A percentile compares a stretch with the other conserved stretches of the same genome.
phyloP scores from a whole-genome alignment of 2,797 vertebrate species.

The Thaleichthys pacificus region DNA sequence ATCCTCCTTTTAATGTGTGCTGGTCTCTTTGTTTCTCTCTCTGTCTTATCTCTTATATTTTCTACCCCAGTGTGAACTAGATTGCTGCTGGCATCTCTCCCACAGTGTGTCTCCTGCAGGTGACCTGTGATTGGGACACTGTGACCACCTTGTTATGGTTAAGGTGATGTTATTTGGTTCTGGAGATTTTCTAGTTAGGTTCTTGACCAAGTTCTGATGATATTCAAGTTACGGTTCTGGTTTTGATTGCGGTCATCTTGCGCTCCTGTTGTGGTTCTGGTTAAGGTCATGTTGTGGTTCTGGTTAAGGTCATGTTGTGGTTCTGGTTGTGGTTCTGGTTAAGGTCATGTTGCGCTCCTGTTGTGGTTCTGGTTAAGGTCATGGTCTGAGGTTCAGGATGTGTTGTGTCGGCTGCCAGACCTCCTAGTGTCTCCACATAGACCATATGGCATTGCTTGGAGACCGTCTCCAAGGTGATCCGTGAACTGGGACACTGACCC shows the following conservation, averaged over 20 bases:
- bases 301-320: neutral
- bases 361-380: neutral
- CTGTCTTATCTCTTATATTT: neutral
- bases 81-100: no score
- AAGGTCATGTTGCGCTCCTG: neutral
- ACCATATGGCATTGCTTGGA: constrained; percentile 48
- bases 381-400: neutral
- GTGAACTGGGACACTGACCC: constrained; percentile 15
- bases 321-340: no score
- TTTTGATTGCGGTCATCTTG: no score
- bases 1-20: no score
- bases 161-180: no score
- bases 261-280: neutral
- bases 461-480: constrained; percentile 43
- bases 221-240: no score
- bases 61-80: neutral
- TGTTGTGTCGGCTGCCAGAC: constrained; percentile 25
- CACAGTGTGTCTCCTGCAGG: no score
- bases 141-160: no score
- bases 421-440: constrained; percentile 2
- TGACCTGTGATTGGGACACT: no score
- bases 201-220: no score
- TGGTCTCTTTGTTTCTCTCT: neutral
- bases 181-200: no score
- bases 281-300: neutral